Conservation (phyloP, 2,797 vertebrate species). For the Argyrosomus regius region DNA sequence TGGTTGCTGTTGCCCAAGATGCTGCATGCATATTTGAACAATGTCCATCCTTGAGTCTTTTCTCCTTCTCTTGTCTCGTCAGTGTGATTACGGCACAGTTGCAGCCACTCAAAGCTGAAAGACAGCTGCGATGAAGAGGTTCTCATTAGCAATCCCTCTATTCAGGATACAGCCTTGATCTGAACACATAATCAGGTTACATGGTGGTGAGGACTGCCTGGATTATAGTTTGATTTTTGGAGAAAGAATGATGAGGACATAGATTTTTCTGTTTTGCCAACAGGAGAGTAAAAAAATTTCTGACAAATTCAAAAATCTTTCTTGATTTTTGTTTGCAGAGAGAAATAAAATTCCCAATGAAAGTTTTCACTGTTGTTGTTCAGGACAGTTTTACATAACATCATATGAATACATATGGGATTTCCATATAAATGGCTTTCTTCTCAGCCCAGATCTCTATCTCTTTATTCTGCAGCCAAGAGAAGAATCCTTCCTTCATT, state of each 20-base stretch:
- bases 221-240: conserved; percentile 14
- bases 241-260: background rate
- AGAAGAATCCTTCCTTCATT: conserved; percentile 70
- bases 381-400: conserved; percentile 22
- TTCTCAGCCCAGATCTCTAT: conserved; percentile 58
- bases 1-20: conserved; percentile 14
- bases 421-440: conserved; percentile 78
- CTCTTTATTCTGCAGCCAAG: conserved; percentile 62
- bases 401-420: conserved; percentile 57
- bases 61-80: conserved; percentile 9
- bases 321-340: conserved; percentile 16
- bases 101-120: conserved; percentile 52
- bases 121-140: conserved; percentile 55
- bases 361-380: conserved; percentile 14
- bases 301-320: background rate
- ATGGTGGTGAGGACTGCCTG: conserved; percentile 3
- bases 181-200: conserved; percentile 23
- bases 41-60: conserved; percentile 36
- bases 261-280: background rate
- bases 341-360: conserved; percentile 7
- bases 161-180: conserved; percentile 23
- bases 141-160: conserved; percentile 51
- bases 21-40: background rate
- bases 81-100: conserved; percentile 45
- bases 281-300: conserved; percentile 3